phyloP scores from a whole-genome alignment of 2,797 vertebrate genomes.

The Psittacula derbiana region DNA sequence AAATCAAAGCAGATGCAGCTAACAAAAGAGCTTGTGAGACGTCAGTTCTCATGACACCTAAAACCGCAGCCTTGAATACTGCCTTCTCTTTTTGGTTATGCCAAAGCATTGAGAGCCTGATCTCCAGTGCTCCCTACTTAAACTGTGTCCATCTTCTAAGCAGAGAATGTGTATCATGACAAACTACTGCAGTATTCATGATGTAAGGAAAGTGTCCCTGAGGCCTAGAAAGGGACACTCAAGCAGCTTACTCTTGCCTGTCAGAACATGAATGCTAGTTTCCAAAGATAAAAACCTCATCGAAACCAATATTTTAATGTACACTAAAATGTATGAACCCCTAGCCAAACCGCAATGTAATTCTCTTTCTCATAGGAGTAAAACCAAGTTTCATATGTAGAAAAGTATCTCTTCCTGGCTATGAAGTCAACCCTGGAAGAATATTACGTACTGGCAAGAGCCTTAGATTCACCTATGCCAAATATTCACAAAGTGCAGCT shows the following conservation, averaged over 20 bases:
- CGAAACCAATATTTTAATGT: background rate
- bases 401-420: constrained; percentile 4
- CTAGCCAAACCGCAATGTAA: background rate
- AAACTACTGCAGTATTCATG: background rate
- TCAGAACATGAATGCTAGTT: background rate
- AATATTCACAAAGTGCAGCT: background rate
- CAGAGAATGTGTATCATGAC: background rate
- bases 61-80: background rate
- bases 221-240: background rate
- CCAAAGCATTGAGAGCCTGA: background rate
- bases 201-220: background rate
- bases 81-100: background rate
- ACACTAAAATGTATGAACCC: background rate
- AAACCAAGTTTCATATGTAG: background rate
- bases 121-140: background rate
- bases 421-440: constrained; percentile 6
- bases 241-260: background rate
- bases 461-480: constrained; percentile 32
- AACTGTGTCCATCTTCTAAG: background rate
- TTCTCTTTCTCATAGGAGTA: background rate
- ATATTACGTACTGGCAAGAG: background rate
- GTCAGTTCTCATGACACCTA: background rate
- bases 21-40: background rate
- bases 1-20: constrained; percentile 39
- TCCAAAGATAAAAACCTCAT: background rate